A percentile compares a stretch with the other conserved stretches of the same genome.
Conservation (phyloP, 2,797 vertebrate species). For the Dicrostonyx torquatus region DNA sequence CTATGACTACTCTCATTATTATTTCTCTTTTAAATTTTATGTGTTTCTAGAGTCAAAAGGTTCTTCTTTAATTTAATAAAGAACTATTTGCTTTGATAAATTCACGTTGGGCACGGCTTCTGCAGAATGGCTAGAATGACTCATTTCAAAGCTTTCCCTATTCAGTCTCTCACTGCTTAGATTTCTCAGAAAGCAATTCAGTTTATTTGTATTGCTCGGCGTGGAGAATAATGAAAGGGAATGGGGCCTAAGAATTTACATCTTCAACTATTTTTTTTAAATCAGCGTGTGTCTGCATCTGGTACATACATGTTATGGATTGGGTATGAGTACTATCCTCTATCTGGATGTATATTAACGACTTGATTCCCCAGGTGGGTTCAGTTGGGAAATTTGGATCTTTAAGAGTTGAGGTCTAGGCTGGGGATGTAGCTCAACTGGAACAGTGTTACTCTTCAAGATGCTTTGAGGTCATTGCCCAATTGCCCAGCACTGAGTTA, state of each 20-base stretch:
- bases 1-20: slow-evolving; percentile 56
- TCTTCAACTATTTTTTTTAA: background rate
- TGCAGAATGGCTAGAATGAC: background rate
- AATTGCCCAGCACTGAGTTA: background rate
- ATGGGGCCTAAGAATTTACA: background rate
- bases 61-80: slow-evolving; percentile 1
- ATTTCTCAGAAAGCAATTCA: slow-evolving; percentile 6
- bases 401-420: background rate
- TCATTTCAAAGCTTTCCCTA: background rate
- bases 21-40: slow-evolving; percentile 31
- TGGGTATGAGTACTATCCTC: background rate
- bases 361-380: background rate
- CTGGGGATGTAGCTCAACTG: background rate
- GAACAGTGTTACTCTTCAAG: background rate
- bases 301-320: background rate
- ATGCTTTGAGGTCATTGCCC: background rate
- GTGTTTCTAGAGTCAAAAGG: background rate
- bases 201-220: background rate
- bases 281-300: background rate
- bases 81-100: slow-evolving; percentile 22
- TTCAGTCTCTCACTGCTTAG: background rate
- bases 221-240: background rate
- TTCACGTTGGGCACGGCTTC: background rate
- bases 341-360: background rate
- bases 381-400: background rate